Evolutionary conservation across 2,113 vertebrate species (phyloP).

Genomic region (Triplophysa siluroides): DNA sequence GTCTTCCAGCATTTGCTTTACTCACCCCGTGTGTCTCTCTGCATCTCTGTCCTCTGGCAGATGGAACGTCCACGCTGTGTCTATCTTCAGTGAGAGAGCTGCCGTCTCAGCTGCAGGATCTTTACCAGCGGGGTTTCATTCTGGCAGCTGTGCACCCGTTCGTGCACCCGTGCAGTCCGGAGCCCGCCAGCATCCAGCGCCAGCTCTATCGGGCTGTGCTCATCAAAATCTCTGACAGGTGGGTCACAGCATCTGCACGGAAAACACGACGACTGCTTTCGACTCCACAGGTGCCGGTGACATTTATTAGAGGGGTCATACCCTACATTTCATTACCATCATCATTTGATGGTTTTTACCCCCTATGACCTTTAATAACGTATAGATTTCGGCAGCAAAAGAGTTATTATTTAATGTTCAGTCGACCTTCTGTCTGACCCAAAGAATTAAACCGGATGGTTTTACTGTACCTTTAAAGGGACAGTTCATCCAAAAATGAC

Average conservation of each 20-base stretch:
- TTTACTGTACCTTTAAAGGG: not conserved
- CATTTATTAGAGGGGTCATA: not conserved
- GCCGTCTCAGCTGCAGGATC: conserved; percentile 88
- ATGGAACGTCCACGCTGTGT: conserved; percentile 85
- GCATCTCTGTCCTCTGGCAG: conserved; percentile 63
- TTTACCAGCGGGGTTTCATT: conserved; percentile 92
- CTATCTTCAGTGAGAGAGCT: conserved; percentile 88
- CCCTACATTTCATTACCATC: not conserved
- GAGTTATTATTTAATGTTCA: not conserved
- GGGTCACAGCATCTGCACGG: conserved; percentile 46
- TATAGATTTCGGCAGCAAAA: not conserved
- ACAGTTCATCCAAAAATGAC: too few species aligned
- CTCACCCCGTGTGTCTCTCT: conserved; percentile 39
- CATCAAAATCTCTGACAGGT: conserved; percentile 90
- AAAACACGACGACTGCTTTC: not conserved
- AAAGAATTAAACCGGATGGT: not conserved
- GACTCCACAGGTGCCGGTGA: conserved; percentile 13
- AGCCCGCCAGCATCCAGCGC: conserved; percentile 82
- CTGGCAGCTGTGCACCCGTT: conserved; percentile 92
- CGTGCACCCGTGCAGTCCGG: conserved; percentile 83
- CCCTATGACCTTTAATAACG: not conserved
- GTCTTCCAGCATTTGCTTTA: not conserved
- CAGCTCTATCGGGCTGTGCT: conserved; percentile 93
- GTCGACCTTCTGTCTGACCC: not conserved
- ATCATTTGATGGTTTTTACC: too few species aligned